Base-by-base conservation (phyloP, 2,888 invertebrate species). In the Gerris lacustris region DNA sequence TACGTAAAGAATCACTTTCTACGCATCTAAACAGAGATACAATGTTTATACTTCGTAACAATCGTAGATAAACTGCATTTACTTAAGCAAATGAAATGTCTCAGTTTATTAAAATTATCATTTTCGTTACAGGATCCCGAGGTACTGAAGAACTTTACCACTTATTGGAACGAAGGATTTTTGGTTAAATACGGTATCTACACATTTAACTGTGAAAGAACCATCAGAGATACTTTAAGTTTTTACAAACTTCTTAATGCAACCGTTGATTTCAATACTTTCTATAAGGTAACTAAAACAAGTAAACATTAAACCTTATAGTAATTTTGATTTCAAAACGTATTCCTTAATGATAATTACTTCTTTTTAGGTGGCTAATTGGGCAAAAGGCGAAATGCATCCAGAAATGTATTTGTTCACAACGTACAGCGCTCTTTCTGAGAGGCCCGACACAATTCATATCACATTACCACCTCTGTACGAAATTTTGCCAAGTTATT, bases 401-500 rank as follows among this genome's bases (percentile, higher is more conserved):
- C 55, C 55, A 55, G 55, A 55, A 15, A 9, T 11, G 55, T 55
- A 55, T 55, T 9, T 55, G 11, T 9, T 4, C 11, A 15, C 55
- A 11, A 11, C 15, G 15, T 9, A 11, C 9, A 55, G 55, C 55
- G 72, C 72, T 18, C 31, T 72, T 6, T 62, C 47, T 45, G 69
- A 70, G 47, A 70, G 70, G 18, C 9, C 63, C 6, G 70, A 70
- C n/a, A 44, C 62, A 18, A 67, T 69, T 44, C n/a, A 45, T 7
- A 67, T 67, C 47, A 9, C 5, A 9, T 31, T 69, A 11, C 72
- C 72, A 55, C 70, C 72, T 6, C 45, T 69, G 66, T 72, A 72
- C 66, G 72, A 72, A 63, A 68, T 70, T 15, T 70, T 72, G 63
- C 72, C 72, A 7, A 66, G 47, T 44, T 69, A 68, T 18, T 72